These are phyloP conservation scores for Spodoptera frugiperda DNA, from an alignment of 1,140 invertebrate species.

Conservation along the genomic window DNA sequence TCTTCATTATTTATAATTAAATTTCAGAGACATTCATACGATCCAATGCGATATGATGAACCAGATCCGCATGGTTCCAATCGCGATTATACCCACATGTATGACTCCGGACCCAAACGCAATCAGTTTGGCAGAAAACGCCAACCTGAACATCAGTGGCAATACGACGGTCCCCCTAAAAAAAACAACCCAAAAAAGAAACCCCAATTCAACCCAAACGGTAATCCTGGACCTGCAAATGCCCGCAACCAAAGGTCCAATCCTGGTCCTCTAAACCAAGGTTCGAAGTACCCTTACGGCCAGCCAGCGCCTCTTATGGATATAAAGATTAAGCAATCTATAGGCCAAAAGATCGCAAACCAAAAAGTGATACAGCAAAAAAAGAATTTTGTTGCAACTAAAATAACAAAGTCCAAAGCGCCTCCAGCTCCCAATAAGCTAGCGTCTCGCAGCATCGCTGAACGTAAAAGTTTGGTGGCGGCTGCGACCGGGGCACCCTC, in stretches of 20 bases:
- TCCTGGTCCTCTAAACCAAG: not conserved
- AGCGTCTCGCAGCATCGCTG: constrained; percentile 23
- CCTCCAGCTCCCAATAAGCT: constrained; percentile 36
- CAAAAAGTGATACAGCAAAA: constrained; percentile 29
- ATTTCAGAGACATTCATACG: constrained; percentile 67
- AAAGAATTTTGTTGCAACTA: constrained; percentile 55
- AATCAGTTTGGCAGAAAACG: constrained; percentile 52
- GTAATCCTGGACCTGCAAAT: constrained; percentile 1
- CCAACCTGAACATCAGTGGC: constrained; percentile 46
- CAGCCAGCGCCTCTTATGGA: constrained; percentile 40
- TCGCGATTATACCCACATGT: constrained; percentile 50
- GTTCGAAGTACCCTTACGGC: not conserved
- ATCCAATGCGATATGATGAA: constrained; percentile 41
- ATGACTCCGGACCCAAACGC: constrained; percentile 47
- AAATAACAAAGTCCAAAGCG: constrained; percentile 59
- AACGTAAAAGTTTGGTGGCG: constrained; percentile 51
- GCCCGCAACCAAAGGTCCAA: constrained; percentile 8
- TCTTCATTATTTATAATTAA: constrained; percentile 52
- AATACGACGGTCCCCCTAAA: constrained; percentile 49
- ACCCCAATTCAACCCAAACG: constrained; percentile 18
- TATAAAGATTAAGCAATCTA: constrained; percentile 25
- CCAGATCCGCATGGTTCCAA: constrained; percentile 15
- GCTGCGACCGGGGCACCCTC: constrained; percentile 19
- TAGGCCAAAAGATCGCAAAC: constrained; percentile 28
- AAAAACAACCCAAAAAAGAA: constrained; percentile 38